Base-by-base conservation (phyloP, 2,888 invertebrate species). In the Brenthis daphne region DNA sequence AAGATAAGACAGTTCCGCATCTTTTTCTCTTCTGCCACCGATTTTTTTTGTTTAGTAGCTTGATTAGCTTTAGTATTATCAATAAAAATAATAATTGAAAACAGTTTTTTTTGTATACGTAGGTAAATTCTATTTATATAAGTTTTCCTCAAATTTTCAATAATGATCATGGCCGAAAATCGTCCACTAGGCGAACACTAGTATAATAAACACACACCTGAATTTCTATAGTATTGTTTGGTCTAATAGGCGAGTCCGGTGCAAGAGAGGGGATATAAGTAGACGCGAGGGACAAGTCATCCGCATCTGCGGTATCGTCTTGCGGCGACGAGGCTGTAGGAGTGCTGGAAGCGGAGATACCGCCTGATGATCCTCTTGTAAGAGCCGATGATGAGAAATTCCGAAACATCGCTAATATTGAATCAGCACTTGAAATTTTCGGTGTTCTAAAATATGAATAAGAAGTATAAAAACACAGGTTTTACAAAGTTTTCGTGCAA, bases 391-490 rank as follows among this genome's bases (percentile, higher is more conserved):
- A 95, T 20, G 96, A 95, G 81, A 96, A 96, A 81, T 95, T 96
- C 67, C 95, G 92, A 82, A 96, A 96, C 95, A 96, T 96, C 12
- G 96, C 96, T 72, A 96, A 86, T 74, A 96, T 95, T 1, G 96
- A 96, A 85, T 97, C 96, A 12, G 96, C 96, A 80, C 96, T 96
- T 43, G 96, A 94, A 63, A 96, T 95, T 85, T 96, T 96, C 74
- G 94, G 93, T 58, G 93, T 88, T 77, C 92, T 89, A 79, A 79
- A 87, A 82, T 74, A 74, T 69, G 37, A 61, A 63, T 65, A 63
- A 24, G 8, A 43, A 12, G n/a, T n/a, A 48, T 16, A 65, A 47
- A 16, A 29, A 57, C 55, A 64, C 65, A 16, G 16, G 67, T 64
- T 51, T 61, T 37, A 50, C 54, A 51, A n/a, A 50, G 6, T 81